Percentiles rank a stretch among this genome's conserved stretches.
Conservation (phyloP, 30 jellyfish, hydroid and myxozoan genomes). For the Nemopilema nomurai region DNA sequence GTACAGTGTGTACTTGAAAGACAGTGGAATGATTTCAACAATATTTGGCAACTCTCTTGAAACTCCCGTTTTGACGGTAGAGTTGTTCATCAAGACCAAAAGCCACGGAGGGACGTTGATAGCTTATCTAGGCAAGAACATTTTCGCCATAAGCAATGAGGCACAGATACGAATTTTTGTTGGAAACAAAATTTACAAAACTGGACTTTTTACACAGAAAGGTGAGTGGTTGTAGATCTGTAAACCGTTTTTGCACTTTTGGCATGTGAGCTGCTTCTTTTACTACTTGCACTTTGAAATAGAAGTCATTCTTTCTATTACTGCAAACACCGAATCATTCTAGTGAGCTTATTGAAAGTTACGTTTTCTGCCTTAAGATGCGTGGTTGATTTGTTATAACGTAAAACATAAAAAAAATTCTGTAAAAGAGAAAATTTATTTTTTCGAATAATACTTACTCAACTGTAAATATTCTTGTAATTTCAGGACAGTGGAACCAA, state of each 20-base stretch:
- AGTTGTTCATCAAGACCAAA: conserved; percentile 24
- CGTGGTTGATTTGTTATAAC: no score
- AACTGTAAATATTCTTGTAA: neutral
- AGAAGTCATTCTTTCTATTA: no score
- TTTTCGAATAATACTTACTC: no score
- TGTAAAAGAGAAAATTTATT: no score
- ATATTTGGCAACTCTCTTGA: neutral
- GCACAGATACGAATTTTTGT: conserved; percentile 32
- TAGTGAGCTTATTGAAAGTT: no score
- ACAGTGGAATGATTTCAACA: conserved; percentile 50
- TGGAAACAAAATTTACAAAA: conserved; percentile 34
- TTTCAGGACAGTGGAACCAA: conserved; percentile 64
- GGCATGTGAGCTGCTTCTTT: no score
- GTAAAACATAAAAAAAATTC: no score
- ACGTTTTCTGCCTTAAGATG: no score
- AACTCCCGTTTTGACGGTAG: conserved; percentile 29
- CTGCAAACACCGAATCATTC: no score
- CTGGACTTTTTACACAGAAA: conserved; percentile 30
- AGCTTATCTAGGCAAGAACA: conserved; percentile 23
- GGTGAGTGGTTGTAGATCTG: conserved; percentile 22
- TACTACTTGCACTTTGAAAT: no score
- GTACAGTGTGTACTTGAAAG: conserved; percentile 36
- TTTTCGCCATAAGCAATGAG: conserved; percentile 56
- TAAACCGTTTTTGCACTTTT: no score
- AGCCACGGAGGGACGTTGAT: conserved; percentile 54